Evolutionary conservation across 1,140 invertebrate genomes (phyloP), one percentile per base, ranked within the genome.

Genomic region (Atta colombica): DNA sequence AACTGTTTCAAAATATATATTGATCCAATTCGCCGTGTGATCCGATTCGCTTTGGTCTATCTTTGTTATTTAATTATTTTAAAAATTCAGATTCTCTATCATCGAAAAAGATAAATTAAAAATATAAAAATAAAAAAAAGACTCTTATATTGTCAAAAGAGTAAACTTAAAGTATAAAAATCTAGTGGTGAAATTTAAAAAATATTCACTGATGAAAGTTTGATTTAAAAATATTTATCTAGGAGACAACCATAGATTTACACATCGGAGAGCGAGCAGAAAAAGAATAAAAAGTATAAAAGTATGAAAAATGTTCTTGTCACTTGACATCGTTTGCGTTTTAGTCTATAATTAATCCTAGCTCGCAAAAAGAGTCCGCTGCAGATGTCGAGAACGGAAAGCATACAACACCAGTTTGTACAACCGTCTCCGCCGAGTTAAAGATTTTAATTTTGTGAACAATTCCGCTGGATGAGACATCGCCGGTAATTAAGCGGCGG

Each of bases 301-400:
- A 69, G n/a, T 39, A 55, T 39, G 65, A 61, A 45, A 84, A 74
- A 72, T 61, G 53, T 61, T 51, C 80, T 6, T 61, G 80, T 28
- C 80, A 74, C 55, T 84, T 84, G 55, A 84, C 80, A 60, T 31
- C 35, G 78, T 72, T 82, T 72, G 69, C 25, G 7, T 49, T 74
- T 84, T 69, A 31, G 80, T 84, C 80, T 84, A 84, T 84, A 84
- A 84, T 84, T 84, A 84, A 84, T 84, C 35, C 25, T 21, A 35
- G 16, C 10, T 16, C 7, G 80, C 8, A 25, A 65, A 82, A 82
- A 81, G 53, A 84, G 68, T 84, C 39, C 14, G 69, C 18, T 61
- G 51, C 39, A 61, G 80, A 60, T 39, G 39, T 16, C 66, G 16
- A 74, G 77, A 1, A 72, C 39, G 25, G 10, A 31, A 7, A 51